Conservation (phyloP, 2,113 vertebrate genomes). For the Equus quagga region DNA sequence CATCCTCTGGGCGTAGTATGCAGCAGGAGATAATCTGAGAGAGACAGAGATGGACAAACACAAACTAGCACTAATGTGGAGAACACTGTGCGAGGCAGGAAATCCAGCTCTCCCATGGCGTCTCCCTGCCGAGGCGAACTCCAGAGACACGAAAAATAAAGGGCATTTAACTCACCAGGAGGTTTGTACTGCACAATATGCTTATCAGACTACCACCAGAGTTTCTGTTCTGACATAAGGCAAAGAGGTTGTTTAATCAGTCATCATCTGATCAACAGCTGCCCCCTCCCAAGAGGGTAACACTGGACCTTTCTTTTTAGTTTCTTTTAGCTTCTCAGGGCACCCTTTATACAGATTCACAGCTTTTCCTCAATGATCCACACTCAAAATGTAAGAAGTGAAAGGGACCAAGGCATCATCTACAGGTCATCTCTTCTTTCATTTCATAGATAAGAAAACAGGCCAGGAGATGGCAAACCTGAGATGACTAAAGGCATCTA, state of each 20-base stretch:
- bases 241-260: slow-evolving; percentile 49
- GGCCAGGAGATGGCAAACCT: background rate
- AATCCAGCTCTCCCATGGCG: slow-evolving; percentile 60
- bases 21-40: slow-evolving; percentile 96
- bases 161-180: slow-evolving; percentile 66
- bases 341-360: slow-evolving; percentile 9
- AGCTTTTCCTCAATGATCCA: slow-evolving; percentile 32
- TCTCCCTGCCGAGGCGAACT: slow-evolving; percentile 63
- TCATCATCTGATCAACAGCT: slow-evolving; percentile 49
- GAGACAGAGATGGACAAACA: slow-evolving; percentile 80
- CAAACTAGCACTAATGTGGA: slow-evolving; percentile 75
- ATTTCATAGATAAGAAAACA: slow-evolving; percentile 34
- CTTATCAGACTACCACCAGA: slow-evolving; percentile 12
- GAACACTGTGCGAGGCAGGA: slow-evolving; percentile 37
- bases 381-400: slow-evolving; percentile 18
- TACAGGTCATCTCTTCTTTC: background rate
- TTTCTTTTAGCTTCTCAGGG: background rate
- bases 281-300: slow-evolving; percentile 29
- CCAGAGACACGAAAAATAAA: slow-evolving; percentile 28
- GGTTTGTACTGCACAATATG: slow-evolving; percentile 12
- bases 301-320: slow-evolving; percentile 5
- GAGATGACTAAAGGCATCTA: background rate
- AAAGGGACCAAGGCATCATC: background rate
- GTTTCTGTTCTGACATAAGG: slow-evolving; percentile 49
- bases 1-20: slow-evolving; percentile 99